Base-by-base conservation (phyloP, 1,140 invertebrate species). In the Papilio machaon region DNA sequence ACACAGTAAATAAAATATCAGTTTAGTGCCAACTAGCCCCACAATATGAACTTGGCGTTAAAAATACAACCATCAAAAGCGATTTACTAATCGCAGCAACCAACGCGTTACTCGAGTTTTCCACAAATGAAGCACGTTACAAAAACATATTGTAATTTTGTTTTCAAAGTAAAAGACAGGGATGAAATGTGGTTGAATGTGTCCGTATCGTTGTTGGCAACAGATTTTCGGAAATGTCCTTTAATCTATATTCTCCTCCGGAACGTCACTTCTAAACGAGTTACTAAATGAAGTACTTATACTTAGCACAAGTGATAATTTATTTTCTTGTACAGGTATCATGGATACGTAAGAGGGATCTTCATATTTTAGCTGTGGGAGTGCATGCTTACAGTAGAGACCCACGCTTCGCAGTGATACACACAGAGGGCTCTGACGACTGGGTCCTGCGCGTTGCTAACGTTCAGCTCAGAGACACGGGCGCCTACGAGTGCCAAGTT, bases 361-460 rank as follows among this genome's bases (percentile, higher is more conserved):
- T 97, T 1, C 97, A 97, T 89, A 97, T 97, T 81, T 94, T 97
- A 17, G 97, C 97, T 3, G 97, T 97, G 2, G 97, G 97, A 2
- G 96, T 97, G 10, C 95, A 97, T 83, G 97, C 97, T 0, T 97
- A 97, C 92, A 97, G 97, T 23, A 97, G 96, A 85, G 97, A 97
- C 86, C 96, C 97, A 75, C 95, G 97, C 10, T 97, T 97, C 89
- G 96, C 97, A 79, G 97, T 97, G 9, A 92, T 98, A 15, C 98
- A 98, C 89, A 96, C 97, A 19, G 97, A 98, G 87, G 97, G 97
- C 9, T 97, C 97, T n/a, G 97, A 98, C 88, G 97, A 98, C 90
- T 98, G 98, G 98, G 97, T 97, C 23, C 89, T 98, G 80, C 96
- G 97, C 85, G 97, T 98, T 70, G 97, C 96, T 49, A 97, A 97